phyloP scores from a whole-genome alignment of 2,113 vertebrate genomes.

The Erythrolamprus reginae region DNA sequence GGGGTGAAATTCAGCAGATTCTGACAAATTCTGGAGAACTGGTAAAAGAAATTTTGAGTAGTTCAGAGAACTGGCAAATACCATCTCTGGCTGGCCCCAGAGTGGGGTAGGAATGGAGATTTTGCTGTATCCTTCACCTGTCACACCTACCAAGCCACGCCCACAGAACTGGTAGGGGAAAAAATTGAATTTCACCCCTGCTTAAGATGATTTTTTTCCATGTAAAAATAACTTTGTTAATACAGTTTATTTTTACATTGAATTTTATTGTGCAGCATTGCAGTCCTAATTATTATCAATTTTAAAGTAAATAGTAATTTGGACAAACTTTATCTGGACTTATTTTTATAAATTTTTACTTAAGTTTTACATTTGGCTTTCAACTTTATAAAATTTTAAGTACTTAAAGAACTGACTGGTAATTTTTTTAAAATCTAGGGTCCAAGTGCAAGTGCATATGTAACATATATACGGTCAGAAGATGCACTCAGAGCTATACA shows the following conservation, averaged over 20 bases:
- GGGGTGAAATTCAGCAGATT: no score
- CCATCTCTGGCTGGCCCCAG: no score
- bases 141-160: no score
- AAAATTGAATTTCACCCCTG: no score
- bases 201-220: not conserved
- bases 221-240: not conserved
- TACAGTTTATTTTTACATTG: not conserved
- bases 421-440: constrained; percentile 70
- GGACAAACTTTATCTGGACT: not conserved
- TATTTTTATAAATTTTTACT: not conserved
- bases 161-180: no score
- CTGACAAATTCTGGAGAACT: no score
- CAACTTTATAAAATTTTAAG: not conserved
- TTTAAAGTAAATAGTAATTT: not conserved
- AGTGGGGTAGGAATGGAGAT: no score
- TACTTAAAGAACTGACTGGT: not conserved
- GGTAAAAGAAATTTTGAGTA: no score
- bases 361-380: not conserved
- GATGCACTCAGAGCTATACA: constrained; percentile 98
- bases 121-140: no score
- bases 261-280: not conserved
- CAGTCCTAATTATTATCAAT: not conserved
- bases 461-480: constrained; percentile 97
- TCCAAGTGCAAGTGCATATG: constrained; percentile 97
- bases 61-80: no score